Evolutionary conservation across 1,140 invertebrate genomes (phyloP), one percentile per base, ranked within the genome.

Genomic region (Prorops nasuta): DNA sequence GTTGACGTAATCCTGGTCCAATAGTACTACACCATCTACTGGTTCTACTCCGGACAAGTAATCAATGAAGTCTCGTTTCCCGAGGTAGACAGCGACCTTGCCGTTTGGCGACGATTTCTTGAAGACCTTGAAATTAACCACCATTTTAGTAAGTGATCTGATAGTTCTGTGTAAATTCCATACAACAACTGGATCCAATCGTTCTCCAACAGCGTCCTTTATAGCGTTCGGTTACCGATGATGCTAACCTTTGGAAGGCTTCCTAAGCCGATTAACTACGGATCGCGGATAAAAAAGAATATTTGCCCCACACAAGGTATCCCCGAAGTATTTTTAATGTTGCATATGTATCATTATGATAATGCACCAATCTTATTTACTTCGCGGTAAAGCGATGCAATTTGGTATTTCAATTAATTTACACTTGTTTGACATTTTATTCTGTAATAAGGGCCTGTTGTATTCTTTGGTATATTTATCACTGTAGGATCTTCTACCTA

Each of bases 1-100:
- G 44, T 87, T 87, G 24, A 96, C 79, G 73, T 98, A 98, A 49
- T 96, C 92, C 38, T 90, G 86, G 69, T 98, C 93, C 48, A 99
- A 74, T 0, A 97, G 80, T 6, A 98, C 81, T 16, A 98, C 92
- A 4, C 96, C 96, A 82, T 98, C 94, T 58, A 98, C 88, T 1
- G 95, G 90, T 70, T 98, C 96, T 38, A 94, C 88, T 37, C 88
- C 89, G 0, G 89, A 88, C 17, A 97, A 84, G 65, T 97, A 91
- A 74, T 98, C 96, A 44, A 98, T 89, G 77, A 96, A 98, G 70
- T 99, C 96, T 61, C 96, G 80, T 75, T 97, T 96, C 3, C 94
- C 93, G 63, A 98, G 81, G 71, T 98, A 98, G 45, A 98, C 80
- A 12, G 94, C 94, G 41, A 98, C 83, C 82, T 96, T 96, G 44